Evolutionary conservation across 1,140 invertebrate genomes (phyloP), one percentile per base, ranked within the genome.

Genomic region (Mycetomoellerius zeteki): DNA sequence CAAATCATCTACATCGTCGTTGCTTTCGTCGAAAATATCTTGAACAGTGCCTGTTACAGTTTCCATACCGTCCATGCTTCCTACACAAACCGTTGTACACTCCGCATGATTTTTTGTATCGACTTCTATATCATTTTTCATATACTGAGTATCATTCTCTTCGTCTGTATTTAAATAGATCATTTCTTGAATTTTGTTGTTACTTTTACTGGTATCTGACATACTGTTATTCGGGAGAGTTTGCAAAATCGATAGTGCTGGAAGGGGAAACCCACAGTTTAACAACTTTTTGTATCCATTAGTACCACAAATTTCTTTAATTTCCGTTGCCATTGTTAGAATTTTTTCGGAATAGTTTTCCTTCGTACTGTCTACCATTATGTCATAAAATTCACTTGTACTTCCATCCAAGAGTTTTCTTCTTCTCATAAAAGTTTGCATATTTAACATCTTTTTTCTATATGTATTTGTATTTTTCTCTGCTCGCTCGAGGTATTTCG

Each of bases 21-120:
- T 93, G 30, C 90, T 93, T 86, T 95, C 94, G 33, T 95, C 91
- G 43, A 95, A 95, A 90, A 95, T 95, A 54, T 95, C 94, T 77
- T 95, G 94, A 5, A 95, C 94, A 7, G 94, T 95, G 82, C 93
- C 94, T 30, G 89, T 94, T 24, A 94, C 78, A 7, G 91, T 91
- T 72, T 93, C 91, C 21, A 60, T 71, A 14, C 50, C 14, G 27
- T 93, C 88, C 7, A 81, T 85, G 54, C 84, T 73, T 62, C 89
- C 80, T n/a, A 65, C 78, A 52, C 12, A 50, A 56, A 76, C 52
- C 7, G 88, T 65, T 52, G 27, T 7, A n/a, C 21, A 56, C 64
- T 86, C 65, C 3, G 21, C 47, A 19, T 75, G 52, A 43, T 58
- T 60, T 10, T 30, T 65, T 10, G 30, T 27, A 27, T 82, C 10